Base-by-base conservation (phyloP, 1,140 invertebrate genomes). In the Monomorium pharaonis region DNA sequence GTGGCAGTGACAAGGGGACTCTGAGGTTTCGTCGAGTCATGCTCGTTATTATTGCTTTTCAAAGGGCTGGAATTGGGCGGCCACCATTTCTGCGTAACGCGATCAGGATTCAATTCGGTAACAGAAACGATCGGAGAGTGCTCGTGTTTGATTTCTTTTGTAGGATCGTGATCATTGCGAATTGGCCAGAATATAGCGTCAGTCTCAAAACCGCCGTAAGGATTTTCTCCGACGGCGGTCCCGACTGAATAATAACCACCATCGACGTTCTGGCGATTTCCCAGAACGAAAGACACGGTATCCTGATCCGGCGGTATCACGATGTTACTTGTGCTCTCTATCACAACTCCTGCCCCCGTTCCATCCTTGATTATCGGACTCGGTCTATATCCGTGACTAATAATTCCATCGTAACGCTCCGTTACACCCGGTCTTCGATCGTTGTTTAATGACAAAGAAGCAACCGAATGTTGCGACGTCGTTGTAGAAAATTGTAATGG, bases 261-360 rank as follows among this genome's bases (percentile, higher is more conserved):
- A 54, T 95, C 95, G 33, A 96, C 96, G 70, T 96, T 96, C 76
- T 97, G 96, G 58, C 96, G 95, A 75, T 96, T 96, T 1, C 96
- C 96, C 3, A 97, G 93, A 7, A 97, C 96, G 89, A 97, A 97
- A 0, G 96, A 96, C 6, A 96, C 96, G 1, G 96, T 96, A 75
- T 96, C 95, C 86, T 97, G 96, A 67, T 96, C 96, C 1, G 96
- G 96, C 0, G 96, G 95, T 51, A 97, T 96, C 51, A 96, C 95
- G 54, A 97, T 96, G 60, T 96, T 97, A 77, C 96, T 97, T 2
- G 96, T 96, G 83, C 96, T 96, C 37, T 96, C 96, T 0, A 94
- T 67, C 10, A 86, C 14, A 4, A 72, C 77, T 37, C 74, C 87
- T 0, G 60, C 56, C 18, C 74, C 87, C 1, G 86, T 83, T 33